These are phyloP conservation scores for Cossypha dichroa DNA, from an alignment of 2,797 vertebrate genomes.

Conservation along the genomic window DNA sequence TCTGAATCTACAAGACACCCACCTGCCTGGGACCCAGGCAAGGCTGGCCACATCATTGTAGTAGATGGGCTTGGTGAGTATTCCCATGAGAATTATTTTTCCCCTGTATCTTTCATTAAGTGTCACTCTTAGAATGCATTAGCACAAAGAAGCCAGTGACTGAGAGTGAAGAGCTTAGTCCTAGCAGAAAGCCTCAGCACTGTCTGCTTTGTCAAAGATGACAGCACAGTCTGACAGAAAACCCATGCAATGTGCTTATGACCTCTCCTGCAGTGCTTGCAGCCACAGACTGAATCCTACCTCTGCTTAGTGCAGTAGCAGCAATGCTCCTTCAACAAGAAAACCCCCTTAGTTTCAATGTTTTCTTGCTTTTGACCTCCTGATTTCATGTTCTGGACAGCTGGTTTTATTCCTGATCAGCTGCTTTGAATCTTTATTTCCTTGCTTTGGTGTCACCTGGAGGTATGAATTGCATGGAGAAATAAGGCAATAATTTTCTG, in stretches of 20 bases:
- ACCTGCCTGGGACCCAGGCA: neutral
- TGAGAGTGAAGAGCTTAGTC: neutral
- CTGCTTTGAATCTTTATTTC: neutral
- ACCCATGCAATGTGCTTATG: neutral
- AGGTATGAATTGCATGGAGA: neutral
- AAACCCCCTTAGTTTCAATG: neutral
- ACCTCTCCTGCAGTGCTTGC: neutral
- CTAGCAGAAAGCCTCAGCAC: neutral
- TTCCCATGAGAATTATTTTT: neutral
- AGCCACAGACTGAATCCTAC: neutral
- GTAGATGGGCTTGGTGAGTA: neutral
- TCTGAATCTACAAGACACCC: neutral
- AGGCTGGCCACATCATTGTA: neutral
- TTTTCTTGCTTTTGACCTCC: neutral
- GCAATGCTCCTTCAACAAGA: neutral
- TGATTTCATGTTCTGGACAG: neutral
- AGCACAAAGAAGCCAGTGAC: neutral
- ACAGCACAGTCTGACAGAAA: neutral
- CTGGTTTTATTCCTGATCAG: neutral
- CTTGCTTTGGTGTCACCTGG: neutral
- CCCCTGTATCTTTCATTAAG: neutral
- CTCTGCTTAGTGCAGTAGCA: neutral
- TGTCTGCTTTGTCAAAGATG: neutral
- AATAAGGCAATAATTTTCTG: constrained; percentile 3
- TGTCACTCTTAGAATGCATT: neutral